Conservation (phyloP, 2,113 vertebrate genomes). For the Ochotona curzoniae region DNA sequence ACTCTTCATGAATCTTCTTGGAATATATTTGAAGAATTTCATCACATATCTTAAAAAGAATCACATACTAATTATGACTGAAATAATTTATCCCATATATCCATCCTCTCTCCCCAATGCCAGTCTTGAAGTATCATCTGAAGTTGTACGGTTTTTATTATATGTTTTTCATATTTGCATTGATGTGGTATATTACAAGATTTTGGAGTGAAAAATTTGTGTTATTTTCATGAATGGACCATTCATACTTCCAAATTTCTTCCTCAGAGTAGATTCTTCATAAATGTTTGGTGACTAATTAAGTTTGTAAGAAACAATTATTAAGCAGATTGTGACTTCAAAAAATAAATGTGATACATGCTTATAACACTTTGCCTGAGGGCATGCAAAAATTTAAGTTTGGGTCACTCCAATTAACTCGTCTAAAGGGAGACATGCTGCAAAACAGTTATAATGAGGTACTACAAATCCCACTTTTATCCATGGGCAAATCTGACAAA, state of each 20-base stretch:
- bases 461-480: too few relatives aligned
- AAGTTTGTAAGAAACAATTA: not conserved
- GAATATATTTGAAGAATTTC: not conserved
- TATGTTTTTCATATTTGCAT: not conserved
- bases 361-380: not conserved
- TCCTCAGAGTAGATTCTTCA: not conserved
- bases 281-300: not conserved
- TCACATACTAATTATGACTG: not conserved
- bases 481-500: too few relatives aligned
- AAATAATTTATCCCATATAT: not conserved
- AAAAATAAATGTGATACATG: not conserved
- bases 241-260: not conserved
- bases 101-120: rapidly evolving
- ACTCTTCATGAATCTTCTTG: not conserved
- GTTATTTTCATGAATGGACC: not conserved
- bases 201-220: not conserved
- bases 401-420: not conserved
- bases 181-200: not conserved
- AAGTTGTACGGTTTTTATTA: not conserved
- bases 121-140: not conserved
- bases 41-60: not conserved
- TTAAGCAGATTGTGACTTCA: not conserved
- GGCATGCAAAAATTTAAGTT: not conserved
- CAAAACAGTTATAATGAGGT: too few relatives aligned
- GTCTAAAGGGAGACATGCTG: too few relatives aligned